phyloP scores from a whole-genome alignment of 2,113 vertebrate genomes.

The Rhegmatorhina hoffmannsi region DNA sequence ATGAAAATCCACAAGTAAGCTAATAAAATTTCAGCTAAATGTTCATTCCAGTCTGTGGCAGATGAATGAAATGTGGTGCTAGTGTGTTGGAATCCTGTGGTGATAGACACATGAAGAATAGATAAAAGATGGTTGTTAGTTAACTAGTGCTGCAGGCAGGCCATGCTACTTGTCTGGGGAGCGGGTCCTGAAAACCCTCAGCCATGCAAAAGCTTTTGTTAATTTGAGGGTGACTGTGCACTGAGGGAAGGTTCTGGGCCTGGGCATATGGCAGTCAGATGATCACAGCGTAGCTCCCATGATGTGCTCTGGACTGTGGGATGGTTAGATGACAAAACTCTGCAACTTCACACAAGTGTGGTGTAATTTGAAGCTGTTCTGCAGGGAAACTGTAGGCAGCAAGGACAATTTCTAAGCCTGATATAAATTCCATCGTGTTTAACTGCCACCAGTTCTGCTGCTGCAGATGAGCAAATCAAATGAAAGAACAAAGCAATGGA shows the following conservation, averaged over 20 bases:
- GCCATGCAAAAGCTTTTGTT: conserved; percentile 13
- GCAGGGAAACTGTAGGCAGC: neutral
- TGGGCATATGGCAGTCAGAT: conserved; percentile 55
- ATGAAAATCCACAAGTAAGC: neutral
- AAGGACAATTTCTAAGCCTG: neutral
- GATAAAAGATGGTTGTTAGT: neutral
- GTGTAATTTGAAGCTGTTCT: conserved; percentile 12
- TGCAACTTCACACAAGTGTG: neutral
- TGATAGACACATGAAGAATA: neutral
- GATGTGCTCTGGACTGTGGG: neutral
- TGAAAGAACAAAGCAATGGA: neutral
- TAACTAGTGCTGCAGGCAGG: neutral
- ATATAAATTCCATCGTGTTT: conserved; percentile 26
- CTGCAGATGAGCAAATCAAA: neutral
- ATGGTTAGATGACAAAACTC: neutral
- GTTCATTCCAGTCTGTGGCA: neutral
- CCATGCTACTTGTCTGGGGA: neutral
- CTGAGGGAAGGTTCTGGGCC: neutral
- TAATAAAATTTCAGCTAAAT: neutral
- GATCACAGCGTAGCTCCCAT: neutral
- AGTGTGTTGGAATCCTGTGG: neutral
- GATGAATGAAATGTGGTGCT: neutral
- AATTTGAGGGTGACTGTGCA: neutral
- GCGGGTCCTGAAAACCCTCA: neutral
- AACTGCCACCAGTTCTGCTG: neutral